Base-by-base conservation (phyloP, 2,888 invertebrate genomes). In the Acanthacorydalis orientalis region DNA sequence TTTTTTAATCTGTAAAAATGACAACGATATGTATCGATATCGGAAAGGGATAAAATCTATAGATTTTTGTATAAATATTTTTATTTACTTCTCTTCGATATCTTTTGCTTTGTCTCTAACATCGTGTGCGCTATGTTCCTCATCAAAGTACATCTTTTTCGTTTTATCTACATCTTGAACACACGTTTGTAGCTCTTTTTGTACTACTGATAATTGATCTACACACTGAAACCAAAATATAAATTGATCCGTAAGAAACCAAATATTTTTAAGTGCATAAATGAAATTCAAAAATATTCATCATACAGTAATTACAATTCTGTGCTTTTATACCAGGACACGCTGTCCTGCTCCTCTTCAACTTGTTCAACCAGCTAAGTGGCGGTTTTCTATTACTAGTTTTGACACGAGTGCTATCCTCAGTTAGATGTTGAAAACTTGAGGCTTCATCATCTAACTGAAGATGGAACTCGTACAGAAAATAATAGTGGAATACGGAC, bases 71-170 rank as follows among this genome's bases (percentile, higher is more conserved):
- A 40, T 48, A 34, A 49, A 39, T 45, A 48, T 44, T 33, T 45
- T 45, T 43, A 63, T 66, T 61, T 64, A 84, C 81, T 90, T 95
- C 67, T 93, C 92, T 64, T 95, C 93, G 51, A 93, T 92, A 57
- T 93, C 93, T 58, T 86, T 83, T 50, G 92, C 91, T 61, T 95
- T 96, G 64, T 90, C 89, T 35, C 95, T 74, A 2, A 93, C 92
- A 60, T 95, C 95, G 60, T 93, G 90, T 2, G 95, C 92, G 49
- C 90, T 83, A 59, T 92, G 90, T 62, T 96, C 96, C 60, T 96
- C 96, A 56, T 95, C 91, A 57, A 88, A 90, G 68, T 96, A 96
- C 12, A 86, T 70, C 64, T 95, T 95, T 69, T 95, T 93, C 43
- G 84, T 85, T 67, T 93, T 91, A 64, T 91, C 92, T 55, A 96